phyloP scores from a whole-genome alignment of 2,797 vertebrate species.

The Pitangus sulphuratus region DNA sequence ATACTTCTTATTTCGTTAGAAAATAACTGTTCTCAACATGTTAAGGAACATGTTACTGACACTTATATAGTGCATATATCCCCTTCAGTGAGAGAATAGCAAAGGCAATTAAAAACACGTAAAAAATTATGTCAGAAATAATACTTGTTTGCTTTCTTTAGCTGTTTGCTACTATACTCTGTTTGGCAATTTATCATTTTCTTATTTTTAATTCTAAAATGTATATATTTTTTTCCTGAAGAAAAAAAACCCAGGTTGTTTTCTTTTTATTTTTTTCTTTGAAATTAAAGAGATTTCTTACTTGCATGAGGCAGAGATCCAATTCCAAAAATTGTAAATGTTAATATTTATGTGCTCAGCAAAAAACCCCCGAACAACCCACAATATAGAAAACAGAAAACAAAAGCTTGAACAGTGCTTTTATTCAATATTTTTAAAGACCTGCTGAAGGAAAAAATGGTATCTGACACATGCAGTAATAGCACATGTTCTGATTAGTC shows the following conservation, averaged over 20 bases:
- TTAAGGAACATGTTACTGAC: neutral
- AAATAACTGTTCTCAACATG: neutral
- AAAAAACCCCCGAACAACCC: neutral
- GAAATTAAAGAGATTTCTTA: neutral
- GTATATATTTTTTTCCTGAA: neutral
- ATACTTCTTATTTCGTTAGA: neutral
- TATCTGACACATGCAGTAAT: neutral
- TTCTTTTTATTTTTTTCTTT: neutral
- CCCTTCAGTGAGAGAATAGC: neutral
- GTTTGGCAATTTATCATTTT: neutral
- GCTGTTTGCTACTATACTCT: neutral
- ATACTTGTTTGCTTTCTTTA: neutral
- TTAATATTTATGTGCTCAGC: neutral
- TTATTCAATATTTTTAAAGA: neutral
- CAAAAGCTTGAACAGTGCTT: neutral
- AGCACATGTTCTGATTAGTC: neutral
- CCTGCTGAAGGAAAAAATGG: neutral
- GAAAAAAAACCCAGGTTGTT: accelerated
- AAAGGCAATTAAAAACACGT: neutral
- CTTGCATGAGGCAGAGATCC: neutral
- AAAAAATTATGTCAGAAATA: neutral
- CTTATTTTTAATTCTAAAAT: neutral
- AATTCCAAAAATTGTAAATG: neutral
- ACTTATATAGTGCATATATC: neutral
- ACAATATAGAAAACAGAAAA: neutral